Conservation (phyloP, 2,113 vertebrate genomes). For the Psittacula cyanocephala region DNA sequence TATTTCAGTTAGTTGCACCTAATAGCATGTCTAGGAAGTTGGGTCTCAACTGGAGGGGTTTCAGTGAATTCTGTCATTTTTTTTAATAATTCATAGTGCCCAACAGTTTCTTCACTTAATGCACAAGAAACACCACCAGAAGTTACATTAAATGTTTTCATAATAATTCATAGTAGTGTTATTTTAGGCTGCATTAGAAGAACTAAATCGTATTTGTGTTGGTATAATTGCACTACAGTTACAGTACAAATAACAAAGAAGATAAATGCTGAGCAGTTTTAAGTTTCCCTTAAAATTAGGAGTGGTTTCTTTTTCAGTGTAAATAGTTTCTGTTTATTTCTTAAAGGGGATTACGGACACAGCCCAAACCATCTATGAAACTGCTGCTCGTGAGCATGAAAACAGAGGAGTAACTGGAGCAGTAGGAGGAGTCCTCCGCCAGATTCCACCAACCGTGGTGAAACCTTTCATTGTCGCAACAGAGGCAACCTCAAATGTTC, state of each 20-base stretch:
- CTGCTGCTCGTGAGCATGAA: constrained; percentile 94
- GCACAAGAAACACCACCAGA: not conserved
- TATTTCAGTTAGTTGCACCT: not conserved
- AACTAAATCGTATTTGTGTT: not conserved
- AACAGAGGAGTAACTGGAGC: constrained; percentile 95
- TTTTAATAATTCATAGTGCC: not conserved
- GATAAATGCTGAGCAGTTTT: not conserved
- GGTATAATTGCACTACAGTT: not conserved
- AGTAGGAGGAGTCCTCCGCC: constrained; percentile 93
- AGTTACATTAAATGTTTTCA: not conserved
- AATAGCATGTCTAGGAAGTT: not conserved
- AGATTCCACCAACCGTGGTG: constrained; percentile 93
- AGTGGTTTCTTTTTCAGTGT: not conserved
- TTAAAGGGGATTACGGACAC: constrained; percentile 92
- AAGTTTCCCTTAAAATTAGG: not conserved
- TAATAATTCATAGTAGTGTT: not conserved
- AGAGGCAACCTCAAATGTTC: constrained; percentile 94
- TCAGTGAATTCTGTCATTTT: not conserved
- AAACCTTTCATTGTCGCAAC: constrained; percentile 96
- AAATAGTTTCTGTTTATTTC: not conserved
- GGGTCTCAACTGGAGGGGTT: not conserved
- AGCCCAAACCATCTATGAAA: constrained; percentile 94
- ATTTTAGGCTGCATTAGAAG: not conserved
- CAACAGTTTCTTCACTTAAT: not conserved
- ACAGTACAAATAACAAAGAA: not conserved